phyloP scores from a whole-genome alignment of 2,113 vertebrate species.

The Strix aluco region DNA sequence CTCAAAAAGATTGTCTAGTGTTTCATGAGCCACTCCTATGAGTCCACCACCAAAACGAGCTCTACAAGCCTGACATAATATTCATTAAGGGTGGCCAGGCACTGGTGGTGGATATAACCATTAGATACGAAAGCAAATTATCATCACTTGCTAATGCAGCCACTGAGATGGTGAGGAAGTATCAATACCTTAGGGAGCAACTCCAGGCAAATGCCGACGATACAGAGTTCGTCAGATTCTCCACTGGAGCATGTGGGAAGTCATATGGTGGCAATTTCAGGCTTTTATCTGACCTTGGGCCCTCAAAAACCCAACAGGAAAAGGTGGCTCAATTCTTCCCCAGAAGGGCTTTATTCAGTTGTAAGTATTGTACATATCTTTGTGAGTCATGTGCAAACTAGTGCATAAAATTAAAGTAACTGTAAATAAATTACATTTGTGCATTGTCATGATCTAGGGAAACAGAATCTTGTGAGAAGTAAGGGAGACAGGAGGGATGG shows the following conservation, averaged over 20 bases:
- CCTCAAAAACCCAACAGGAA: background rate
- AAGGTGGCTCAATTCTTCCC: background rate
- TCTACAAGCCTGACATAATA: background rate
- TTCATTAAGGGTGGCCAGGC: background rate
- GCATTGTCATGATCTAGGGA: background rate
- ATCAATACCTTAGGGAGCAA: background rate
- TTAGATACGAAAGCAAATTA: background rate
- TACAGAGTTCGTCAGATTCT: rapidly evolving
- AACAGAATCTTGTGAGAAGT: background rate
- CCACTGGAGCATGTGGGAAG: background rate
- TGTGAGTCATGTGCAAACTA: background rate
- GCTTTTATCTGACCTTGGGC: background rate
- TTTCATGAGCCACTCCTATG: background rate
- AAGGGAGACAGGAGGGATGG: background rate
- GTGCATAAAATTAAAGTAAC: background rate
- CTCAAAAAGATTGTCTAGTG: background rate
- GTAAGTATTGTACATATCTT: background rate
- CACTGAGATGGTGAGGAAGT: background rate
- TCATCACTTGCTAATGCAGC: background rate
- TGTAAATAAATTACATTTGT: background rate
- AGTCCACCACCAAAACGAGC: background rate
- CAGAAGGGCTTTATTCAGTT: background rate
- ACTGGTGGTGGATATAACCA: background rate
- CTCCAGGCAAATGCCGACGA: background rate
- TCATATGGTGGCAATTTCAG: background rate